Base-by-base conservation (phyloP, 2,888 invertebrate species). In the Parnassius glacialis region DNA sequence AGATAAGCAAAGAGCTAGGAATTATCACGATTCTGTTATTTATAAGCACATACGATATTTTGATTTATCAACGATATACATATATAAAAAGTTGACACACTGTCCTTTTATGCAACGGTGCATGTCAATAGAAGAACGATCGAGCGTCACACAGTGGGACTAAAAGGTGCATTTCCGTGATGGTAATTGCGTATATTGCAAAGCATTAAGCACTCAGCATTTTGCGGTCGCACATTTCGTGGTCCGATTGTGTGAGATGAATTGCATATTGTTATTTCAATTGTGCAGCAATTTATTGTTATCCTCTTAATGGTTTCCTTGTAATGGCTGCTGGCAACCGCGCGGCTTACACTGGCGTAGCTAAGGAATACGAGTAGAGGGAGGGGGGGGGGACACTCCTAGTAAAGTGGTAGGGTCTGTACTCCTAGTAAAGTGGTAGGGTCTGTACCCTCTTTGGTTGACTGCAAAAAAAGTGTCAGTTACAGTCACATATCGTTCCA, bases 141-240 rank as follows among this genome's bases (percentile, higher is more conserved):
- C 34, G 52, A 57, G 20, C 42, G 52, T 52, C 68, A n/a, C n/a
- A n/a, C n/a, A 57, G 63, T 55, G 50, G 41, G 13, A 59, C 65
- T 71, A 65, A 79, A 75, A 78, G 79, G 77, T 78, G 83, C 70
- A 76, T 77, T 75, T 77, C 79, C 78, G 73, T 66, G 58, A 63
- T 66, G 64, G 67, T 67, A 66, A 70, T 68, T 73, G 67, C 70
- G 67, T 51, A 55, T 67, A 52, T 52, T 53, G 52, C 51, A 51
- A 64, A 64, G 60, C 67, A 67, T 64, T 66, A 64, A 64, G 60
- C 67, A 67, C 64, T 66, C 64, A 52, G 66, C 64, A 57, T 64
- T 64, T 65, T 64, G 25, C 41, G 34, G 41, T 66, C 59, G 65
- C 71, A 69, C 69, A 71, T 65, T 67, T 61, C 52, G 63, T 55